These are phyloP conservation scores for Styela clava DNA, from an alignment of 23 tunicate genomes.

Conservation along the genomic window DNA sequence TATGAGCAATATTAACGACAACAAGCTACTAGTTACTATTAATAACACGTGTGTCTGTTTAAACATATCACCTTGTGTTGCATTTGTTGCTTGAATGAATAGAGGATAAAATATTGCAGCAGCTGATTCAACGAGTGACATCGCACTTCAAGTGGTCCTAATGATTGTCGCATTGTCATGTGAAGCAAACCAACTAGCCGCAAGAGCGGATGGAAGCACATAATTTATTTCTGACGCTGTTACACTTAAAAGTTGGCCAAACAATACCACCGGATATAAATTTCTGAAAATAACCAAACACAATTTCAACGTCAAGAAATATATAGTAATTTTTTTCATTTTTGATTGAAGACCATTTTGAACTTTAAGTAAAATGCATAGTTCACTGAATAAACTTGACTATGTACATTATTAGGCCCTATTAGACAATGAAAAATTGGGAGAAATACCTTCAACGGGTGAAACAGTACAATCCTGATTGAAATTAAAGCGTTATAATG, in stretches of 20 bases:
- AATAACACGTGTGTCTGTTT: neutral
- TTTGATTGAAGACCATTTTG: too few species aligned
- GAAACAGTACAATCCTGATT: too few species aligned
- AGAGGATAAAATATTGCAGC: neutral
- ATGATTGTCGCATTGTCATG: neutral
- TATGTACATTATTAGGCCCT: too few species aligned
- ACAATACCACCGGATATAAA: neutral
- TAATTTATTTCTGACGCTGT: neutral
- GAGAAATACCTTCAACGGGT: too few species aligned
- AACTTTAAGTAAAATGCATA: too few species aligned
- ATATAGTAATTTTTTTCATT: too few species aligned
- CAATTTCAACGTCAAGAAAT: too few species aligned
- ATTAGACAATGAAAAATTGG: too few species aligned
- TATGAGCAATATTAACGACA: neutral
- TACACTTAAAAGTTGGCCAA: neutral
- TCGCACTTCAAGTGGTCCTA: neutral
- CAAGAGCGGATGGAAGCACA: neutral
- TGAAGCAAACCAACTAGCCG: neutral
- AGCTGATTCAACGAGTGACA: neutral
- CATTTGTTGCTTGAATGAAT: neutral
- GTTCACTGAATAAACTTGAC: too few species aligned
- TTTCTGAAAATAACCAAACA: neutral
- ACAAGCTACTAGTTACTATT: neutral
- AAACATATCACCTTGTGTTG: neutral
- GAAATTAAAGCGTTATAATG: too few species aligned